Evolutionary conservation across 2,888 invertebrate genomes (phyloP).

Genomic region (Allygus modestus): DNA sequence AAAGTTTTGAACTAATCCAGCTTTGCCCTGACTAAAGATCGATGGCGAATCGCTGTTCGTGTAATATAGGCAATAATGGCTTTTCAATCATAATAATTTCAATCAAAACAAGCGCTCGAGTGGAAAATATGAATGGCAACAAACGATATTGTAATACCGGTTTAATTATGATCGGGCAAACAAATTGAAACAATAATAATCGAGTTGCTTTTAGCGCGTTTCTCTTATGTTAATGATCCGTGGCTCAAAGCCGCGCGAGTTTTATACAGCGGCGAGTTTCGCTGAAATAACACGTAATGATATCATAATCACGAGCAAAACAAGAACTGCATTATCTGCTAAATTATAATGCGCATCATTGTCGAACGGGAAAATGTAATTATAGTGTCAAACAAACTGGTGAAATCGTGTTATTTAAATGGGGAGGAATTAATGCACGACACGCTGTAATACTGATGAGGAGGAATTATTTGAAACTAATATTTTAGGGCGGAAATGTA

Average conservation of each 20-base stretch:
- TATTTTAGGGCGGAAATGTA: neutral
- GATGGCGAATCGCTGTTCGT: too few species aligned
- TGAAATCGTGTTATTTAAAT: slow-evolving; percentile 33
- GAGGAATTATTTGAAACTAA: neutral
- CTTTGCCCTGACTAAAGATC: too few species aligned
- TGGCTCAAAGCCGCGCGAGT: neutral
- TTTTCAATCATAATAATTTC: slow-evolving; percentile 15
- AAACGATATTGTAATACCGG: neutral
- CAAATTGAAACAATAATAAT: slow-evolving; percentile 4
- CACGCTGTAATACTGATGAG: neutral
- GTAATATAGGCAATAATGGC: neutral
- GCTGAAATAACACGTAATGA: neutral
- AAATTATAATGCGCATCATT: slow-evolving; percentile 5
- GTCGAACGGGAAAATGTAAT: slow-evolving; percentile 26
- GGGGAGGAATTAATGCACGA: slow-evolving; percentile 18
- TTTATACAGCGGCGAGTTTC: neutral
- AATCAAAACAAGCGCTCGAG: slow-evolving; percentile 1
- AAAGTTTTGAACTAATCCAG: too few species aligned
- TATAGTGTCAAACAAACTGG: slow-evolving; percentile 25
- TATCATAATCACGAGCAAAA: slow-evolving; percentile 2
- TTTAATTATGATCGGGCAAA: slow-evolving; percentile 4
- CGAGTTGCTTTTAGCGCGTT: neutral
- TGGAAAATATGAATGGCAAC: neutral
- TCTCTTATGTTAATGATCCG: slow-evolving; percentile 1
- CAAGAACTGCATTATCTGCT: slow-evolving; percentile 12